Base-by-base conservation (phyloP, 2,113 vertebrate genomes). In the Octodon degus region DNA sequence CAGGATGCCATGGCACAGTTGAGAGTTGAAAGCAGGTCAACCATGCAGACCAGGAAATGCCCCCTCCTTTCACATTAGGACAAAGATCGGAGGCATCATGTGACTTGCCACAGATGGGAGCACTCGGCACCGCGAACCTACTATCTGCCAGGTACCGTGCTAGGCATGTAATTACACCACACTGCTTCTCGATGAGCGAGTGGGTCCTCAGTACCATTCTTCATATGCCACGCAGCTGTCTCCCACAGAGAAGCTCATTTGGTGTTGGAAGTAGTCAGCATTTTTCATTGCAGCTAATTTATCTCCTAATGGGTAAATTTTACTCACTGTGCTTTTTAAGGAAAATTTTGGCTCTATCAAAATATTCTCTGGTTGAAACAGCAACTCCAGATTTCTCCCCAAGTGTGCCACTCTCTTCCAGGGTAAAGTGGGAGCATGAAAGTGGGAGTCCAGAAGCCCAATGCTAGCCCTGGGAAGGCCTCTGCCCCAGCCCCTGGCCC, bases 241-340 rank as follows among this genome's bases (percentile, higher is more conserved):
- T 86, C 96, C 95, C 88, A 93, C 77, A 63, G 87, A 94, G 95
- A 96, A 72, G 50, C 90, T 92, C 95, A 96, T 97, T 90, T 58
- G 80, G 67, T 90, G 40, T 83, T 63, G 70, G 76, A 93, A 95
- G 92, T 55, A 94, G 63, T 93, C 95, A 95, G 92, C 93, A 82
- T 92, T 95, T 92, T 81, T 86, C 92, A 92, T 47, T 74, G 89
- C 19, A 77, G 88, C 67, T 93, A 91, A 96, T 97, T 95, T 88
- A 91, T 93, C 91, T 95, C 85, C 90, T 95, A 96, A 95, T 86
- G 95, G 86, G 90, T 86, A 88, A 96, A 94, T 95, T 95, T 55
- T 79, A 70, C 58, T 97, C 67, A 32, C 85, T 94, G 87, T 95
- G 96, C 60, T 92, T 95, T 97, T 95, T 68, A 87, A 96, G 87